Evolutionary conservation across 2,888 invertebrate genomes (phyloP), one percentile per base, ranked within the genome.

Genomic region (Volucella zonaria): DNA sequence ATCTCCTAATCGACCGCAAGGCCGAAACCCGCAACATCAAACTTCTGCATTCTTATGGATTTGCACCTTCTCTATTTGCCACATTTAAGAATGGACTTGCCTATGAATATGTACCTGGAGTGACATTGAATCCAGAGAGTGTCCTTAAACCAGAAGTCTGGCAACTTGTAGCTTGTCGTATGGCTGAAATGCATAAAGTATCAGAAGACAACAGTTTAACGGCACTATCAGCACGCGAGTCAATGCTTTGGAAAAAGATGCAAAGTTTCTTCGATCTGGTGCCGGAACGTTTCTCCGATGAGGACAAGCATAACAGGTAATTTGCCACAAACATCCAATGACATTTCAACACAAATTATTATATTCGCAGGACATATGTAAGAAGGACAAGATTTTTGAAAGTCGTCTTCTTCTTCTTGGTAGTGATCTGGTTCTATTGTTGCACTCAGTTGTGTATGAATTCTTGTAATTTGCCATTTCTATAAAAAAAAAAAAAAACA

Each of bases 1-100:
- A 98, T 92, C 93, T 97, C 87, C 94, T 99, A 86, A 98, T 99
- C 89, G 97, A 99, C 90, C 94, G 98, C 86, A 94, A 95, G 90
- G 95, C 95, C 66, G 98, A 98, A 93, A 95, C 95, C 76, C 94
- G 93, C 87, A 94, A 94, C 89, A 93, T 94, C 80, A 90, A 93
- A 83, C 88, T 95, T 87, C 92, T 97, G 86, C 94, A 97, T 90
- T 93, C 94, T 81, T 94, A 94, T 87, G 96, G 96, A 15, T 93
- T 97, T 88, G 97, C 98, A 56, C 97, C 98, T 67, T 94, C 95
- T 61, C 93, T 99, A 58, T 97, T 96, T 93, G 98, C 97, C 62
- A 95, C 96, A 59, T 99, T 99, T 92, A 94, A 95, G 88, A 99
- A 99, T 93, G 99, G 99, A 11, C 93, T 99, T 87, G 96, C 96